Evolutionary conservation across 2,888 invertebrate species (phyloP).

Genomic region (Minunthozetes semirufus): DNA sequence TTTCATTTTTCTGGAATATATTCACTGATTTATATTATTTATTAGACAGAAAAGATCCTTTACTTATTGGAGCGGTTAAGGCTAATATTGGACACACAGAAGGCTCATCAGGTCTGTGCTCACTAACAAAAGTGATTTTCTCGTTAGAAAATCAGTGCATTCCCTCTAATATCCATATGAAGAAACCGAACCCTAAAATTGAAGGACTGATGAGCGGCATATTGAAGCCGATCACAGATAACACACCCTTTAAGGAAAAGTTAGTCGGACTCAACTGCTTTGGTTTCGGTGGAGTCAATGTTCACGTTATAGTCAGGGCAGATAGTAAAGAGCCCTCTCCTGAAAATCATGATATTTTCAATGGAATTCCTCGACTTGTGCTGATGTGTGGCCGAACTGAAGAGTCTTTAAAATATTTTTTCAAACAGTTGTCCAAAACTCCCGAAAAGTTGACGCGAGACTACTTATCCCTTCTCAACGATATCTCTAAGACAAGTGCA

Average conservation of each 20-base stretch:
- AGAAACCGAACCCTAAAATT: slow-evolving; percentile 77
- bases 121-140: slow-evolving; percentile 79
- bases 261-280: slow-evolving; percentile 86
- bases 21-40: slow-evolving; percentile 52
- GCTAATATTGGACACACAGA: slow-evolving; percentile 99
- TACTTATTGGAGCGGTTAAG: slow-evolving; percentile 92
- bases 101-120: slow-evolving; percentile 56
- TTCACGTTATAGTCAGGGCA: slow-evolving; percentile 74
- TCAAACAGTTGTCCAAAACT: slow-evolving; percentile 45
- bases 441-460: slow-evolving; percentile 22
- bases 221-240: slow-evolving; percentile 44
- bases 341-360: slow-evolving; percentile 1
- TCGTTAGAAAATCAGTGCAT: slow-evolving; percentile 88
- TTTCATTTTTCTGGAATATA: too few relatives aligned
- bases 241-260: slow-evolving; percentile 55
- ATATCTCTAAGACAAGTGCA: slow-evolving; percentile 8
- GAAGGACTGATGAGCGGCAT: slow-evolving; percentile 46
- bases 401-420: background rate
- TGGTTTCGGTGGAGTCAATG: slow-evolving; percentile 96
- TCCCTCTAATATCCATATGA: slow-evolving; percentile 84
- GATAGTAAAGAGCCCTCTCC: slow-evolving; percentile 52
- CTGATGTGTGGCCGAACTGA: slow-evolving; percentile 32
- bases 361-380: slow-evolving; percentile 54
- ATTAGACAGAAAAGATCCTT: slow-evolving; percentile 58
- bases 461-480: slow-evolving; percentile 28